These are phyloP conservation scores for Diadophis punctatus DNA, from an alignment of 2,113 vertebrate genomes.

Conservation along the genomic window DNA sequence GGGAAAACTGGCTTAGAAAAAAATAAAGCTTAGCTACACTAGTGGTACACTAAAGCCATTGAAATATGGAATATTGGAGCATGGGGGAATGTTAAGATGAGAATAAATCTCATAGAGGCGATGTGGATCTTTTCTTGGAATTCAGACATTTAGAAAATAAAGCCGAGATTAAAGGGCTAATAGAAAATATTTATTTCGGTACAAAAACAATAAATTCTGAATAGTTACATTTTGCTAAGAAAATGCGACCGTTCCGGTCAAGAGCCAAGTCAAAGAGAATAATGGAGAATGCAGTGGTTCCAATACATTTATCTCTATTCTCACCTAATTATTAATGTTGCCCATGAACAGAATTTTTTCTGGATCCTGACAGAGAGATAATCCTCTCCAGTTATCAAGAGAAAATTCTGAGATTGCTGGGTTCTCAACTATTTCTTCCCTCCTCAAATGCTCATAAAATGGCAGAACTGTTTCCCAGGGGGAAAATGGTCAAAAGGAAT, in stretches of 20 bases:
- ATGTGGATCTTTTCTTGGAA: no score
- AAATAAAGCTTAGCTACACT: not conserved
- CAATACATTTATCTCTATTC: not conserved
- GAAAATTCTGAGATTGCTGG: no score
- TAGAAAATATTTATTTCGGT: no score
- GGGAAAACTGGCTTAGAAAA: not conserved
- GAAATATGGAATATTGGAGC: not conserved
- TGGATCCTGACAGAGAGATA: not conserved
- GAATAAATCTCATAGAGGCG: no score
- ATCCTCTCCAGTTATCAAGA: not conserved
- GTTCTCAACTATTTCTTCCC: not conserved
- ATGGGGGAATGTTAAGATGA: no score
- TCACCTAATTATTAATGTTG: not conserved
- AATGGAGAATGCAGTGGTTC: not conserved
- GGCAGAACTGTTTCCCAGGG: not conserved
- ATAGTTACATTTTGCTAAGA: no score
- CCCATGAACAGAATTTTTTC: not conserved
- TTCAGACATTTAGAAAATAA: no score
- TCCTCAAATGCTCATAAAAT: not conserved
- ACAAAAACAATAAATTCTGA: no score
- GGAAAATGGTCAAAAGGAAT: not conserved
- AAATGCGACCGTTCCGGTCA: no score
- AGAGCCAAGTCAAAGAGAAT: no score
- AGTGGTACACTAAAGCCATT: not conserved
- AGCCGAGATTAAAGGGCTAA: no score